Conservation (phyloP, 2,888 invertebrate genomes). For the Xestobium rufovillosum region DNA sequence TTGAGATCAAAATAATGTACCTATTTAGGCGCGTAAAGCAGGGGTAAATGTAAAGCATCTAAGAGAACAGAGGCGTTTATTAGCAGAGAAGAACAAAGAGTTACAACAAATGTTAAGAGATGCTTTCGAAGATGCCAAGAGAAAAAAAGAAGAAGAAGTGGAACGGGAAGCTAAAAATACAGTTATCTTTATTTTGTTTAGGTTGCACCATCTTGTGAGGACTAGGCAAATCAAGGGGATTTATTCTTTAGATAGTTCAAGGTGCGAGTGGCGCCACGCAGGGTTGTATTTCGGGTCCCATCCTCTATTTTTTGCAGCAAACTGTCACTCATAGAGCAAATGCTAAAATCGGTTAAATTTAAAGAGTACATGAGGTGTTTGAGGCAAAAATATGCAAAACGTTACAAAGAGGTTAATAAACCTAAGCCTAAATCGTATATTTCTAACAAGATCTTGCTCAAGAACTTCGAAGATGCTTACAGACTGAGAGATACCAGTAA, state of each 20-base stretch:
- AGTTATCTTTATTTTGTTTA: conserved; percentile 35
- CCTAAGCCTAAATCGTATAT: conserved; percentile 20
- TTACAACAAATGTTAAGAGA: conserved; percentile 13
- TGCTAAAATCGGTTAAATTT: conserved; percentile 31
- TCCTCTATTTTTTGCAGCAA: conserved; percentile 29
- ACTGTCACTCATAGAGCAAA: conserved; percentile 32
- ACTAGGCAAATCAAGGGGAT: conserved; percentile 33
- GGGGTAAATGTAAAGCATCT: conserved; percentile 22
- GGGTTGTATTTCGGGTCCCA: too few relatives aligned
- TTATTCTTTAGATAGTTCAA: conserved; percentile 28
- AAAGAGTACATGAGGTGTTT: conserved; percentile 32
- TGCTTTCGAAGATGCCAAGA: conserved; percentile 21
- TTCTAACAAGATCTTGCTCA: conserved; percentile 16
- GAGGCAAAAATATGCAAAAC: conserved; percentile 26
- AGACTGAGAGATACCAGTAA: conserved; percentile 23
- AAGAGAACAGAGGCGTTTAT: conserved; percentile 15
- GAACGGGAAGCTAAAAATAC: conserved; percentile 29
- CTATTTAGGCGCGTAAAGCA: conserved; percentile 22
- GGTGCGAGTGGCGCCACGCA: conserved; percentile 19
- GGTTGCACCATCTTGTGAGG: conserved; percentile 39
- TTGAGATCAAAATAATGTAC: conserved; percentile 6
- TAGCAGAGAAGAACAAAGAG: conserved; percentile 9
- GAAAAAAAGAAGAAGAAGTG: conserved; percentile 18
- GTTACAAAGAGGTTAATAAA: conserved; percentile 7
- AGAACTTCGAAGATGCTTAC: conserved; percentile 21